A percentile compares a stretch with the other conserved stretches of the same genome.
phyloP scores from a whole-genome alignment of 2,888 invertebrate species.

The Luperina testacea region DNA sequence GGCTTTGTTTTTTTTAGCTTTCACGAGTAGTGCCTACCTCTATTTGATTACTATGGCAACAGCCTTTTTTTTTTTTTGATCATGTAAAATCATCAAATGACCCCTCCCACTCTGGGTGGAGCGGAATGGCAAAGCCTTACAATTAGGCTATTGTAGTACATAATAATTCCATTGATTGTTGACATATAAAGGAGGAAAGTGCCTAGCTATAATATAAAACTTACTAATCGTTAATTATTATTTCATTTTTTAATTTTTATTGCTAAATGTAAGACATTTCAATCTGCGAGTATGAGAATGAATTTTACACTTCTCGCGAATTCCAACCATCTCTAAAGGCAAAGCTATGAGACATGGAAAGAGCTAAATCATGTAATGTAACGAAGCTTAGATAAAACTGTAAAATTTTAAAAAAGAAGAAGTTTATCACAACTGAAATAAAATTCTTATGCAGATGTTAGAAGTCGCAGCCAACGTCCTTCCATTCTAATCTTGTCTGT shows the following conservation, averaged over 20 bases:
- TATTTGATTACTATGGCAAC: not conserved
- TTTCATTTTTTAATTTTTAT: not conserved
- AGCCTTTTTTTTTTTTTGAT: too few species aligned
- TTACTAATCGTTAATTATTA: not conserved
- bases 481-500: constrained; percentile 37
- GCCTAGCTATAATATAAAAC: not conserved
- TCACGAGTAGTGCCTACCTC: not conserved
- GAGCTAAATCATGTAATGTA: constrained; percentile 32
- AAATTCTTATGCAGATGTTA: constrained; percentile 43
- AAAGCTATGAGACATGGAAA: constrained; percentile 7
- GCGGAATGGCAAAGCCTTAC: not conserved
- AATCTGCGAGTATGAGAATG: not conserved
- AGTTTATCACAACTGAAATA: not conserved
- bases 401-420: not conserved
- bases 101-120: too few species aligned
- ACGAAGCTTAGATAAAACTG: not conserved
- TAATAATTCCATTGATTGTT: not conserved
- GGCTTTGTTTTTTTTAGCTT: not conserved
- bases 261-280: not conserved
- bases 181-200: not conserved
- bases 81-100: too few species aligned
- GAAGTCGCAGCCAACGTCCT: constrained; percentile 19
- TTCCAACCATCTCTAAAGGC: not conserved
- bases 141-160: not conserved
- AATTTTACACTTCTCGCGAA: not conserved